phyloP scores from a whole-genome alignment of 2,113 vertebrate genomes.

The Neotragus moschatus region DNA sequence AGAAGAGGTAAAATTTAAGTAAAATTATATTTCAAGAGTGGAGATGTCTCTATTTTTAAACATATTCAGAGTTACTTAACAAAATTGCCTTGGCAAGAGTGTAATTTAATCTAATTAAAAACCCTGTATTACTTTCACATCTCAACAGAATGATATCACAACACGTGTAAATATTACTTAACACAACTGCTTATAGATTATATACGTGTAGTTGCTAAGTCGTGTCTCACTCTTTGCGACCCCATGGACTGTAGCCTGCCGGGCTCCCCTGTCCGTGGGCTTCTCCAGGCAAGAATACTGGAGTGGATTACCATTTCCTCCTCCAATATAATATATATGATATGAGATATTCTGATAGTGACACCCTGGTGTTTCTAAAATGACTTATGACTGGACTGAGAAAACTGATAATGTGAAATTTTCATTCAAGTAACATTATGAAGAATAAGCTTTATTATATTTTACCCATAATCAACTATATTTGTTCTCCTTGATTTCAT shows the following conservation, averaged over 20 bases:
- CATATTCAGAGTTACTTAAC: not conserved
- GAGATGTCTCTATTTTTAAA: not conserved
- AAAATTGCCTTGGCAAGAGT: not conserved
- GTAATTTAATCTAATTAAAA: conserved; percentile 4
- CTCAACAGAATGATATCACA: not conserved
- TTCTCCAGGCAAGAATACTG: not conserved
- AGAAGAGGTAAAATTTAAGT: not conserved
- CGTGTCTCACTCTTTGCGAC: not conserved
- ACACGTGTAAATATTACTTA: conserved; percentile 15
- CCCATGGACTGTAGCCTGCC: not conserved
- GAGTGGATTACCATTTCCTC: not conserved
- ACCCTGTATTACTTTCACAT: not conserved
- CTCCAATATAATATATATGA: not conserved
- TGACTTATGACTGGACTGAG: not conserved
- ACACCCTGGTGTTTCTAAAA: not conserved
- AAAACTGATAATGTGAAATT: not conserved
- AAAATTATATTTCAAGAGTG: not conserved
- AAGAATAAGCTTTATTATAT: not conserved
- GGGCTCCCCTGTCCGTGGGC: not conserved
- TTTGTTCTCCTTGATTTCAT: not conserved
- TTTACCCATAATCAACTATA: not conserved
- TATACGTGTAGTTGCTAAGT: not conserved
- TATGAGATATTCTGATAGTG: not conserved
- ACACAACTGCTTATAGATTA: not conserved
- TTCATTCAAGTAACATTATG: not conserved